A percentile compares a stretch with the other conserved stretches of the same genome.
Conservation (phyloP, 2,797 vertebrate genomes). For the Cynodonichthys magdalenae region DNA sequence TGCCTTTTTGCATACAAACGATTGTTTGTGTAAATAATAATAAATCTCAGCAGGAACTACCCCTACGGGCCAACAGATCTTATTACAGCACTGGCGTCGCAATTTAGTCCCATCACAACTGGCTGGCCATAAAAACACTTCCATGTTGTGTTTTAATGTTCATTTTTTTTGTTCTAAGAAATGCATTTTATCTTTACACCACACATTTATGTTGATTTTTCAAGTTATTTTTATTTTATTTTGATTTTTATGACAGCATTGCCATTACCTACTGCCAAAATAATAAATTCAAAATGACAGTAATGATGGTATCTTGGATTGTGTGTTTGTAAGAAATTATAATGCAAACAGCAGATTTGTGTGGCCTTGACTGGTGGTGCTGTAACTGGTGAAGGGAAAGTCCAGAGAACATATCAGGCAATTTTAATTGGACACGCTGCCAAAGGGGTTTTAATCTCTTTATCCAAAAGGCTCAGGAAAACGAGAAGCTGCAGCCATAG, state of each 20-base stretch:
- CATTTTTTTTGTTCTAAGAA: slow-evolving; percentile 10
- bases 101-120: slow-evolving; percentile 15
- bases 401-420: slow-evolving; percentile 64
- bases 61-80: slow-evolving; percentile 38
- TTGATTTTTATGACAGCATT: not conserved
- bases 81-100: slow-evolving; percentile 54
- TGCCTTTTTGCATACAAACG: slow-evolving; percentile 51
- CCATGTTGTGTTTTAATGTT: slow-evolving; percentile 17
- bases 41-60: slow-evolving; percentile 54
- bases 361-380: slow-evolving; percentile 24
- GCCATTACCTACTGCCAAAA: not conserved
- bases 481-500: slow-evolving; percentile 56
- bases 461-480: slow-evolving; percentile 71
- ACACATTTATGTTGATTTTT: slow-evolving; percentile 29
- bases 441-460: slow-evolving; percentile 77
- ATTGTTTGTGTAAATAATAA: slow-evolving; percentile 53
- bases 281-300: not conserved
- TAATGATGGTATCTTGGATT: not conserved
- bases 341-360: slow-evolving; percentile 7
- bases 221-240: not conserved
- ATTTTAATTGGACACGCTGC: slow-evolving; percentile 67
- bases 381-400: slow-evolving; percentile 42
- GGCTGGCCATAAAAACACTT: slow-evolving; percentile 19
- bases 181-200: slow-evolving; percentile 34
- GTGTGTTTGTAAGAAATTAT: slow-evolving; percentile 5